These are phyloP conservation scores for Thereva nobilitata DNA, from an alignment of 2,888 invertebrate species.

Conservation along the genomic window DNA sequence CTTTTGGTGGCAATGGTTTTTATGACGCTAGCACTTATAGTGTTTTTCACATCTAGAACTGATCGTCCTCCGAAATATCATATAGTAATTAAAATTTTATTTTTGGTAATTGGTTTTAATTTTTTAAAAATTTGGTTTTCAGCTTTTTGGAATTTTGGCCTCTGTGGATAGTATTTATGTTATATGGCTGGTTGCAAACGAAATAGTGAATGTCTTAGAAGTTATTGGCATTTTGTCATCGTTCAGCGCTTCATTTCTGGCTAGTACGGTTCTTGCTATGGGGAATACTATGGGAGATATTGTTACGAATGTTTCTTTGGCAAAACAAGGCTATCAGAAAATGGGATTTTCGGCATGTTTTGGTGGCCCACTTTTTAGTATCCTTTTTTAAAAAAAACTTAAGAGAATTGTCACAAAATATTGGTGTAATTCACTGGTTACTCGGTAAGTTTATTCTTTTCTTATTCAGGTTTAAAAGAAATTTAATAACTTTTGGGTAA, in stretches of 20 bases:
- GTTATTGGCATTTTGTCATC: constrained; percentile 64
- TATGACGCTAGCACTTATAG: background rate
- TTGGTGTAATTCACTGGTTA: too few relatives aligned
- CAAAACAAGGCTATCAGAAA: constrained; percentile 65
- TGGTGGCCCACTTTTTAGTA: constrained; percentile 71
- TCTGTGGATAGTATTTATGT: constrained; percentile 58
- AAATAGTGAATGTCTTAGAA: constrained; percentile 63
- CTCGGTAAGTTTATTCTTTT: too few relatives aligned
- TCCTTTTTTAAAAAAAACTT: constrained; percentile 47
- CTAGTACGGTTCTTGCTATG: constrained; percentile 68
- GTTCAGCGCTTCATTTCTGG: constrained; percentile 65
- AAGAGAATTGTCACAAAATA: background rate
- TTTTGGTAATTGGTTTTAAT: background rate
- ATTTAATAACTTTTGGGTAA: too few relatives aligned
- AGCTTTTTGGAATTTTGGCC: constrained; percentile 36
- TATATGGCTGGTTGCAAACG: constrained; percentile 66
- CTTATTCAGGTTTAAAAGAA: too few relatives aligned
- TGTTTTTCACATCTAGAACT: constrained; percentile 2
- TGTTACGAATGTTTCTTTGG: constrained; percentile 65
- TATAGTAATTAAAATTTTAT: background rate
- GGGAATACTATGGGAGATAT: constrained; percentile 63
- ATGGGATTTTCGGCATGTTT: constrained; percentile 72
- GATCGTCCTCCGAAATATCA: constrained; percentile 2
- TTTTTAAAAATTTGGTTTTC: background rate
- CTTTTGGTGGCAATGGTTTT: background rate